Percentiles rank a stretch among this genome's conserved stretches.
Conservation (phyloP, 2,113 vertebrate species). For the Panurus biarmicus region DNA sequence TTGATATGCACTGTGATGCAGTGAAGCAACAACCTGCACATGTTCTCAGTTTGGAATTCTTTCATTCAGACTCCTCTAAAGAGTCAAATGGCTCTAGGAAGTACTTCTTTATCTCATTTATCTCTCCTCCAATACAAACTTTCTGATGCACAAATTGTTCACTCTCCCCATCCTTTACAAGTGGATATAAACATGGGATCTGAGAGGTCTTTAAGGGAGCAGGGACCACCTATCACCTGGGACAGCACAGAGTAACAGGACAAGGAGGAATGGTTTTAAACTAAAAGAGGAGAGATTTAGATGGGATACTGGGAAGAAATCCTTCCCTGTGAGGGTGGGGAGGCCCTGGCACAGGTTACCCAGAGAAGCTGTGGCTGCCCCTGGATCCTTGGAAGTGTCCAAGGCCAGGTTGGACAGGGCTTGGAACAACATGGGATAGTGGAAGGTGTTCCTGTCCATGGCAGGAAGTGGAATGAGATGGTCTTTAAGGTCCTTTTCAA, state of each 20-base stretch:
- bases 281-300: neutral
- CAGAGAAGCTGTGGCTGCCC: neutral
- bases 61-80: neutral
- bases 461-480: neutral
- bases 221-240: neutral
- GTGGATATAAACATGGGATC: neutral
- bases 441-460: neutral
- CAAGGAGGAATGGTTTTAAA: neutral
- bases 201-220: neutral
- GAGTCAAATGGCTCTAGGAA: neutral
- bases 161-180: neutral
- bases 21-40: neutral
- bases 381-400: neutral
- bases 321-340: accelerated
- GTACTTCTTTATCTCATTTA: neutral
- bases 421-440: neutral
- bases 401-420: accelerated
- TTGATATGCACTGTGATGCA: neutral
- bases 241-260: neutral
- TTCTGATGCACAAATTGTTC: neutral
- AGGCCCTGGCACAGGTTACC: neutral
- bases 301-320: neutral
- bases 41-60: neutral
- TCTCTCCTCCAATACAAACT: neutral
- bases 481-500: neutral